Evolutionary conservation across 2,113 vertebrate genomes (phyloP).

Genomic region (Psilopogon haemacephalus): DNA sequence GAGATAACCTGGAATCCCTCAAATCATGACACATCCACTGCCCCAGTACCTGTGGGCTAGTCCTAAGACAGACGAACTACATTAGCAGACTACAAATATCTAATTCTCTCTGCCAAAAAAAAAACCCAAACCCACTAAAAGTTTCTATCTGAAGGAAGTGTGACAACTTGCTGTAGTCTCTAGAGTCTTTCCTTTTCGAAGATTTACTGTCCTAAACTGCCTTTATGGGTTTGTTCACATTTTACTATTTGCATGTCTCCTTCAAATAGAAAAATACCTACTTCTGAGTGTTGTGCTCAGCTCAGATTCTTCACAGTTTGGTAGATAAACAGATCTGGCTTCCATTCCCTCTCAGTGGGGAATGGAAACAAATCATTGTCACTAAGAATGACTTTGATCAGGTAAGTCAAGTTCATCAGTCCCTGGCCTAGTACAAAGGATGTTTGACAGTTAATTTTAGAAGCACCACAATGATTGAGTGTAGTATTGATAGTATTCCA

Average conservation of each 20-base stretch:
- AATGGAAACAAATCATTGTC: background rate
- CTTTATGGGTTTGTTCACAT: background rate
- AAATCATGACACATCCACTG: too few relatives aligned
- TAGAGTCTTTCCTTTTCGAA: background rate
- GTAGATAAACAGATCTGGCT: background rate
- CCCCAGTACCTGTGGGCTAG: background rate
- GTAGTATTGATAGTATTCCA: background rate
- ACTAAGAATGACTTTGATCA: background rate
- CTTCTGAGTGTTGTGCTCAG: background rate
- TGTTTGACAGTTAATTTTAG: background rate
- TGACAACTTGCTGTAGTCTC: background rate
- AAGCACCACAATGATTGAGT: background rate
- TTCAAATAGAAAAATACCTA: background rate
- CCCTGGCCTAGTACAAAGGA: background rate
- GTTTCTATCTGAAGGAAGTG: background rate
- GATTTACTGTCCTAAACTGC: background rate
- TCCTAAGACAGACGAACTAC: background rate
- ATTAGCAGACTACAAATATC: background rate
- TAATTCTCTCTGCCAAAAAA: background rate
- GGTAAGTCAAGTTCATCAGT: background rate
- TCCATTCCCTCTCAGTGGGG: background rate
- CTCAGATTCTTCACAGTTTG: background rate
- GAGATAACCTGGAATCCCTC: too few relatives aligned
- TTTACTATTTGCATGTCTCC: background rate
- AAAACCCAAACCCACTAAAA: background rate